Evolutionary conservation across 2,797 vertebrate species (phyloP).

Genomic region (Ibycter americanus): DNA sequence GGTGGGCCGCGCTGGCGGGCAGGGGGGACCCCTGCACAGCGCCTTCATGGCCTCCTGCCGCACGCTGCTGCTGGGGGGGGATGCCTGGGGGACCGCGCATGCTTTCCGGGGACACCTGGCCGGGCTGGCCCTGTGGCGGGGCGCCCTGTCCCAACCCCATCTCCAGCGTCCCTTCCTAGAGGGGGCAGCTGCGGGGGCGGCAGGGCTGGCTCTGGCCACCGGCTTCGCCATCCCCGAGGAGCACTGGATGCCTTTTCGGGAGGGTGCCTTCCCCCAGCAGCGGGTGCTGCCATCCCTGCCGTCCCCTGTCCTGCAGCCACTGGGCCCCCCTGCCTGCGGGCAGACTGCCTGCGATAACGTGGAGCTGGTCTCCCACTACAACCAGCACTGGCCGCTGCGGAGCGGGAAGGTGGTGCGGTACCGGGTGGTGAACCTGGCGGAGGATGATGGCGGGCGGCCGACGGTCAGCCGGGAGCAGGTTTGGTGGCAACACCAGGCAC

Average conservation of each 20-base stretch:
- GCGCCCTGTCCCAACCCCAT: conserved; percentile 76
- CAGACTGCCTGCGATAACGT: conserved; percentile 89
- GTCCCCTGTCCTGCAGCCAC: conserved; percentile 77
- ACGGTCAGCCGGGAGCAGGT: conserved; percentile 86
- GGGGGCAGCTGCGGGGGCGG: neutral
- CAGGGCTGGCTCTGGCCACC: conserved; percentile 73
- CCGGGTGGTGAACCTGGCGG: conserved; percentile 88
- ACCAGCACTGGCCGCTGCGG: conserved; percentile 84
- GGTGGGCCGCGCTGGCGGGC: conserved; percentile 82
- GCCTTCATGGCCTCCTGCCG: conserved; percentile 91
- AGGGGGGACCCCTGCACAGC: conserved; percentile 88
- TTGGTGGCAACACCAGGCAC: conserved; percentile 81
- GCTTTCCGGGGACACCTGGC: conserved; percentile 88
- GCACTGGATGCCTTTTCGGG: conserved; percentile 83
- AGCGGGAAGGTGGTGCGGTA: conserved; percentile 85
- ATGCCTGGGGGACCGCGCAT: conserved; percentile 79
- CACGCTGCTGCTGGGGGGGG: conserved; percentile 88
- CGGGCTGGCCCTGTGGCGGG: conserved; percentile 82
- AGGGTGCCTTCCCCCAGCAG: conserved; percentile 77
- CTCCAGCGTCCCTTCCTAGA: conserved; percentile 74
- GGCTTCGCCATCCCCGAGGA: conserved; percentile 79
- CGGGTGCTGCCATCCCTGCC: conserved; percentile 72
- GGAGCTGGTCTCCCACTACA: conserved; percentile 89
- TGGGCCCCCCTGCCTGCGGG: conserved; percentile 86
- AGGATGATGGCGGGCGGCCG: conserved; percentile 82